A percentile compares a stretch with the other conserved stretches of the same genome.
Evolutionary conservation across 2,797 vertebrate species (phyloP).

Genomic region (Aldrovandia affinis): DNA sequence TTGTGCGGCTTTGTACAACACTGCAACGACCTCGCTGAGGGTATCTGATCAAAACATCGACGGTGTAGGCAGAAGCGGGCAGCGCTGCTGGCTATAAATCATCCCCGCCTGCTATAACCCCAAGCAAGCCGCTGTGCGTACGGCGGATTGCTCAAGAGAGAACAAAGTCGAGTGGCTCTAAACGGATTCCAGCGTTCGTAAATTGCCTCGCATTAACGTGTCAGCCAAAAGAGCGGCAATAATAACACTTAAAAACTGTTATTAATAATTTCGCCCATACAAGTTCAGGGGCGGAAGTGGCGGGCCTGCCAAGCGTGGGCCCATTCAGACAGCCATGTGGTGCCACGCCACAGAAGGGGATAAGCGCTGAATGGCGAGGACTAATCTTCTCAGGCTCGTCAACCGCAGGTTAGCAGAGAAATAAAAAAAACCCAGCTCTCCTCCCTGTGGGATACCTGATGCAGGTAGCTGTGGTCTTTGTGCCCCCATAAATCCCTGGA

Average conservation of each 20-base stretch:
- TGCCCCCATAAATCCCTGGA: conserved; percentile 43
- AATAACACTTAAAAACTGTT: conserved; percentile 37
- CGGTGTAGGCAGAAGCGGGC: conserved; percentile 29
- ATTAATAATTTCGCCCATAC: conserved; percentile 40
- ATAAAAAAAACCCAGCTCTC: conserved; percentile 10
- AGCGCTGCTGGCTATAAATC: conserved; percentile 28
- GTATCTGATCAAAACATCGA: conserved; percentile 33
- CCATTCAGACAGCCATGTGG: conserved; percentile 36
- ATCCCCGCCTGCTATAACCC: conserved; percentile 19
- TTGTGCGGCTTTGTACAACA: not conserved
- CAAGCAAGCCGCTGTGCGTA: conserved; percentile 13
- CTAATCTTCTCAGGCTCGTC: not conserved
- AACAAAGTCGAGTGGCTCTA: conserved; percentile 30
- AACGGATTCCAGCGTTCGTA: conserved; percentile 31
- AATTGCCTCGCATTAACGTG: not conserved
- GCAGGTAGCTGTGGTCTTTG: conserved; percentile 45
- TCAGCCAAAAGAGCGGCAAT: conserved; percentile 24
- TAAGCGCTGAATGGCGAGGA: not conserved
- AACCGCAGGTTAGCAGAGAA: conserved; percentile 4
- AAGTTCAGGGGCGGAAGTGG: conserved; percentile 41
- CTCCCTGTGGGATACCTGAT: conserved; percentile 37
- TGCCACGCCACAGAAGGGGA: conserved; percentile 18
- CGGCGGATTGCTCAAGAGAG: conserved; percentile 30
- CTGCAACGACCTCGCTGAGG: not conserved
- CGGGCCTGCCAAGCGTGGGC: conserved; percentile 19